Conservation (phyloP, 2,113 vertebrate species). For the Macrotus californicus region DNA sequence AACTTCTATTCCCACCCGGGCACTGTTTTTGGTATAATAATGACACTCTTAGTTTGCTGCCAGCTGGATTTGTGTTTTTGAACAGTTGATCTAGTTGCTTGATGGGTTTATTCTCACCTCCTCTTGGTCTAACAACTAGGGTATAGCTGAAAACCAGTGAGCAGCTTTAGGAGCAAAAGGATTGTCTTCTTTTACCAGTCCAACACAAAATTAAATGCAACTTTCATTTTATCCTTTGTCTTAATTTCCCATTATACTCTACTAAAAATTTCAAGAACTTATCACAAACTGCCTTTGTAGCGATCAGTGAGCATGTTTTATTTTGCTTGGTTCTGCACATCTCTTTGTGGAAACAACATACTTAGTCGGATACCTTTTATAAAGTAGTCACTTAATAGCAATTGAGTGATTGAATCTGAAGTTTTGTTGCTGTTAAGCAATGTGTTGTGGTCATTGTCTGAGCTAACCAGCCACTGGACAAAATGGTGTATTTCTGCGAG, state of each 20-base stretch:
- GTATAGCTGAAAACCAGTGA: background rate
- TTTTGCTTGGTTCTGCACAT: background rate
- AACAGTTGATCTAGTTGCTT: background rate
- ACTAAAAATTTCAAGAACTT: background rate
- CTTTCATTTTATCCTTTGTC: background rate
- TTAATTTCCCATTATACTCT: background rate
- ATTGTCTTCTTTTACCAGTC: background rate
- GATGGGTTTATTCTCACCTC: background rate
- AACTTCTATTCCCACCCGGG: background rate
- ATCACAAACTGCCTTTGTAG: background rate
- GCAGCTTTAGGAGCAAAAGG: background rate
- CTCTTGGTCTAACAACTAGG: background rate
- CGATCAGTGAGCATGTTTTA: background rate
- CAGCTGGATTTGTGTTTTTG: background rate
- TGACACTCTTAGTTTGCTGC: background rate
- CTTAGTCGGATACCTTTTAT: background rate
- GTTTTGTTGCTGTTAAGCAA: background rate
- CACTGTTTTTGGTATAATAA: background rate
- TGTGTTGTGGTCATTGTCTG: background rate
- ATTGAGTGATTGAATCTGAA: background rate
- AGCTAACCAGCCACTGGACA: background rate
- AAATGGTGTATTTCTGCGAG: background rate
- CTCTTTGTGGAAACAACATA: background rate
- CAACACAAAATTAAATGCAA: background rate
- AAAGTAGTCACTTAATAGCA: background rate